Conservation (phyloP, 2,888 invertebrate species). For the Mechanitis mazaeus region DNA sequence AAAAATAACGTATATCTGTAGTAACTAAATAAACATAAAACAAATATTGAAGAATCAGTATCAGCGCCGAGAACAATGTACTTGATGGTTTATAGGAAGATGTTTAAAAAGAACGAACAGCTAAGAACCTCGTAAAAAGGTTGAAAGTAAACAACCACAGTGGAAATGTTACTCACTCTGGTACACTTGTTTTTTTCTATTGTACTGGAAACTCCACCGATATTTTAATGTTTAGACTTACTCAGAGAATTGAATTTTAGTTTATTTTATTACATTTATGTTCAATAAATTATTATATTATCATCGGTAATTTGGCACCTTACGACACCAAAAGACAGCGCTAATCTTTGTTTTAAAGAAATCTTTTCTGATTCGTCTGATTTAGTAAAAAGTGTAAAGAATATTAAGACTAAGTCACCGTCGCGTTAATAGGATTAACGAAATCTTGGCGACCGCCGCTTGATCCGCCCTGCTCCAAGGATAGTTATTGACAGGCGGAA, state of each 20-base stretch:
- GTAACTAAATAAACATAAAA: too few species aligned
- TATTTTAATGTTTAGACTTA: too few species aligned
- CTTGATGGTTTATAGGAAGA: slow-evolving; percentile 68
- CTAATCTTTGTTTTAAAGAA: too few species aligned
- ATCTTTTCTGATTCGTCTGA: not conserved
- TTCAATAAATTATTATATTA: too few species aligned
- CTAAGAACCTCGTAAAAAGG: slow-evolving; percentile 73
- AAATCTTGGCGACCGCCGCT: slow-evolving; percentile 3
- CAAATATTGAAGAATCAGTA: slow-evolving; percentile 26
- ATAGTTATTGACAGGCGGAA: not conserved
- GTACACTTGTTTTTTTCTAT: slow-evolving; percentile 40
- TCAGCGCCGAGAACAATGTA: slow-evolving; percentile 63
- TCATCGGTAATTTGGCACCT: too few species aligned
- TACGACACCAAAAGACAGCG: too few species aligned
- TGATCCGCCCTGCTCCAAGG: not conserved
- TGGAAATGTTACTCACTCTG: slow-evolving; percentile 68
- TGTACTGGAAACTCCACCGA: slow-evolving; percentile 13
- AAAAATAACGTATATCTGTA: not conserved
- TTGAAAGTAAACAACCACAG: slow-evolving; percentile 65
- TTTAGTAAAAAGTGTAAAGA: not conserved
- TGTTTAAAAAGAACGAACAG: slow-evolving; percentile 75
- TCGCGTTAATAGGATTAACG: slow-evolving; percentile 3
- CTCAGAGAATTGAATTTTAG: too few species aligned
- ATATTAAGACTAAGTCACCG: slow-evolving; percentile 2
- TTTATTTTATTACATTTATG: too few species aligned